Conservation (phyloP, 1,140 invertebrate species). For the Neodiprion virginianus region DNA sequence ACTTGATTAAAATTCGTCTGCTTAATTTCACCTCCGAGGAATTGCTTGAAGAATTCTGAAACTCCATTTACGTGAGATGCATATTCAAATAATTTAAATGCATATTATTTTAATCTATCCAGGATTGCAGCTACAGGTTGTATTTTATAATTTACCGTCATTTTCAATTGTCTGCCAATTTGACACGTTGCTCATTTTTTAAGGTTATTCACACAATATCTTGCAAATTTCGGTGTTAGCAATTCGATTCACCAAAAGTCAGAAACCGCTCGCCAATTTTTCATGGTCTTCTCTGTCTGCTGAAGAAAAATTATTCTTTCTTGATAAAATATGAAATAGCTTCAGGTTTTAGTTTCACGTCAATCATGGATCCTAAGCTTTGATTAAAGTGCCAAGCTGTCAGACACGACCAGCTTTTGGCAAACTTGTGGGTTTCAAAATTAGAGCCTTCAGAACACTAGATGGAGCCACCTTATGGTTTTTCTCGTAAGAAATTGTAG, state of each 20-base stretch:
- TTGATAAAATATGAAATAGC: not conserved
- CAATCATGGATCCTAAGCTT: not conserved
- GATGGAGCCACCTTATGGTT: not conserved
- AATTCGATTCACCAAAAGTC: constrained; percentile 17
- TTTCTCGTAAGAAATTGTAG: not conserved
- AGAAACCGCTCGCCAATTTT: not conserved
- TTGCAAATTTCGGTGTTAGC: constrained; percentile 12
- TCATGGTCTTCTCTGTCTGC: not conserved
- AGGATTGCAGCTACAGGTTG: too few relatives aligned
- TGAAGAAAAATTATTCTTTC: not conserved
- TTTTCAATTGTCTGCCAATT: constrained; percentile 46
- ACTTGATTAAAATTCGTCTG: constrained; percentile 60
- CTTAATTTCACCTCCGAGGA: constrained; percentile 63
- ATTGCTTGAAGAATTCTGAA: constrained; percentile 61
- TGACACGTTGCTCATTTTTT: constrained; percentile 30
- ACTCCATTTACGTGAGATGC: constrained; percentile 21
- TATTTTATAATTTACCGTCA: constrained; percentile 35
- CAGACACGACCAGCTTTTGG: not conserved
- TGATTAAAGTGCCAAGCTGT: not conserved
- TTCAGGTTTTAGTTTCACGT: not conserved
- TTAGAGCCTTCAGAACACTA: not conserved
- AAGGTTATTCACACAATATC: constrained; percentile 31
- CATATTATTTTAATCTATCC: too few relatives aligned
- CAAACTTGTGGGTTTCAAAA: not conserved
- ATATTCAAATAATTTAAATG: too few relatives aligned